Evolutionary conservation across 2,113 vertebrate species (phyloP), one percentile per base, ranked within the genome.

Genomic region (Takifugu bimaculatus): DNA sequence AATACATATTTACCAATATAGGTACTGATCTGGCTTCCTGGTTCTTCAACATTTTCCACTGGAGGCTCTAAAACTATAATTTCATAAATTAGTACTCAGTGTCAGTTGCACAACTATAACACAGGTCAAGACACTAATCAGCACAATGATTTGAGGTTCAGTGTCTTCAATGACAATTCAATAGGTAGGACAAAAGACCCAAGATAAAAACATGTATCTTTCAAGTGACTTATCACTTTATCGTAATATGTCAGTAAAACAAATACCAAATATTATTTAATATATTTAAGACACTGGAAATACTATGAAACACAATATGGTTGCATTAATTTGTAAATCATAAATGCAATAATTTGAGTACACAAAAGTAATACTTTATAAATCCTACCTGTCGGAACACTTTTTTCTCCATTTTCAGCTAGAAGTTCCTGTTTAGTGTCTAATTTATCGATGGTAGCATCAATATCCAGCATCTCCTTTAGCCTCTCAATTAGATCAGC

Each of bases 381-480:
- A 45, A 15, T 45, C 44, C 35, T 39, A 39, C 35, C 35, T 39
- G 35, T 11, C 7, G 35, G 6, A 45, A 45, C 44, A 45, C 14
- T 14, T 45, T 45, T 15, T 11, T 4, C 14, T 45, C 14, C 44
- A 45, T 5, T 15, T 45, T 45, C 44, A 45, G 45, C n/a, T 48
- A 13, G 45, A 48, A 48, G 14, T 48, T 48, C 91, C 74, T 85
- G 76, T 13, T 53, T 81, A 26, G 68, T 68, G 25, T 89, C 85
- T 15, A 92, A 72, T 45, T 88, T 79, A 39, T 81, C 72, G 49
- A 87, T 72, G 0, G 55, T 15, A 1, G 64, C 70, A 2, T 89
- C 80, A 0, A 85, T 71, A 65, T 90, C 89, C 63, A 92, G 71
- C 85, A 91, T 91, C 84, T 92, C 91, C 53, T 85, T 90, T 29